Evolutionary conservation across 1,140 invertebrate genomes (phyloP).

Genomic region (Danaus melanippus): DNA sequence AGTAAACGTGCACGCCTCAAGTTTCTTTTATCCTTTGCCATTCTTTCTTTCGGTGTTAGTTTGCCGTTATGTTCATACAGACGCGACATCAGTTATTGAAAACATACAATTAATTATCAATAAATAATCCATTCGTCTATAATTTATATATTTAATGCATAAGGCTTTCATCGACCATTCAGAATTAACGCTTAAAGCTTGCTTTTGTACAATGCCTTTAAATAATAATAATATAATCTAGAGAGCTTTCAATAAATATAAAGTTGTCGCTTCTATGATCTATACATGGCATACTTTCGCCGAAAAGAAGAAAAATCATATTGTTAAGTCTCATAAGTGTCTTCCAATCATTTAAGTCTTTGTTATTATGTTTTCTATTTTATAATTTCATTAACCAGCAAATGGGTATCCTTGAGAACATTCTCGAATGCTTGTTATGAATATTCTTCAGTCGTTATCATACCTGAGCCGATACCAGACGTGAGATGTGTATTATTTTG

Average conservation of each 20-base stretch:
- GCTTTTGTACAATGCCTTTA: slow-evolving; percentile 7
- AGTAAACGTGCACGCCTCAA: slow-evolving; percentile 64
- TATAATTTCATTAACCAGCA: slow-evolving; percentile 27
- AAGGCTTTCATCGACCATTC: slow-evolving; percentile 2
- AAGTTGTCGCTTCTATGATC: slow-evolving; percentile 25
- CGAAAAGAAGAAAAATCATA: slow-evolving; percentile 29
- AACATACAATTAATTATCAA: background rate
- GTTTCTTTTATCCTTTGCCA: slow-evolving; percentile 54
- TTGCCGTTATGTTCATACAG: slow-evolving; percentile 35
- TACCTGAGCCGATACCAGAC: slow-evolving; percentile 10
- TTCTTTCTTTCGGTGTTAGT: slow-evolving; percentile 50
- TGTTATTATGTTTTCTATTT: slow-evolving; percentile 39
- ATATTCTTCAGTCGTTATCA: slow-evolving; percentile 25
- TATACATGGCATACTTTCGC: slow-evolving; percentile 24
- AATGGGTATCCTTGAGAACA: slow-evolving; percentile 17
- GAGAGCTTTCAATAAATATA: slow-evolving; percentile 1
- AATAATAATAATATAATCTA: slow-evolving; percentile 3
- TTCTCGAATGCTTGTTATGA: slow-evolving; percentile 21
- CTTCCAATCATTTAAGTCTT: slow-evolving; percentile 45
- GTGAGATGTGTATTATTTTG: slow-evolving; percentile 28
- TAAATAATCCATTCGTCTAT: slow-evolving; percentile 4
- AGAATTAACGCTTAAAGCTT: slow-evolving; percentile 11
- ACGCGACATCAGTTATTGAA: slow-evolving; percentile 35
- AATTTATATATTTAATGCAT: background rate
- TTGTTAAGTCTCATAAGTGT: slow-evolving; percentile 41